A percentile compares a stretch with the other conserved stretches of the same genome.
Evolutionary conservation across 2,797 vertebrate genomes (phyloP).

Genomic region (Micrastur ruficollis): DNA sequence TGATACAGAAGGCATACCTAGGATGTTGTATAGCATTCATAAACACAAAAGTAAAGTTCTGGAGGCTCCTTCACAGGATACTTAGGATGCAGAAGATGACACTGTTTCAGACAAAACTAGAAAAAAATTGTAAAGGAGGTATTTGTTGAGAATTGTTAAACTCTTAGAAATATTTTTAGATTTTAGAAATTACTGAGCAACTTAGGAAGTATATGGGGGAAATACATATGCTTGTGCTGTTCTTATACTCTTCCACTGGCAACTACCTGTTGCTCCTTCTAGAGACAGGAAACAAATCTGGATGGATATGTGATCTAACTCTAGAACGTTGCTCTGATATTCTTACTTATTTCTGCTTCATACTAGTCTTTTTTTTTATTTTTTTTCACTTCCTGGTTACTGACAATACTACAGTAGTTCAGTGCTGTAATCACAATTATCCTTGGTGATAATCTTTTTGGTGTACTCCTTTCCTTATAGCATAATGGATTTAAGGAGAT

Average conservation of each 20-base stretch:
- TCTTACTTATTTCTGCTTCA: neutral
- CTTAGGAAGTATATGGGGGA: neutral
- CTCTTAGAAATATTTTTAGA: neutral
- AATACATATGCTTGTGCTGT: neutral
- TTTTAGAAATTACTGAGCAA: neutral
- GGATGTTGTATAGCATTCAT: neutral
- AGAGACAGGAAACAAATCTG: neutral
- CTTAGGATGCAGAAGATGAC: neutral
- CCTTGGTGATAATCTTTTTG: neutral
- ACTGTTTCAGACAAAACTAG: neutral
- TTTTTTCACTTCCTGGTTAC: neutral
- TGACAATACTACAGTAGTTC: neutral
- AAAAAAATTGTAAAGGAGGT: neutral
- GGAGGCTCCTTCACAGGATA: neutral
- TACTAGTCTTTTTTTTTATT: neutral
- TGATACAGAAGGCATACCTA: neutral
- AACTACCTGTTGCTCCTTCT: neutral
- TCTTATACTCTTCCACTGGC: neutral
- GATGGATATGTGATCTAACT: neutral
- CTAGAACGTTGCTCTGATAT: neutral
- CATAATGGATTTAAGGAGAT: neutral
- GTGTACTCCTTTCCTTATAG: neutral
- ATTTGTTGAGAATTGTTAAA: neutral
- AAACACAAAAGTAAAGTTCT: neutral
- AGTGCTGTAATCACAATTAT: neutral